A percentile compares a stretch with the other conserved stretches of the same genome.
These are phyloP conservation scores for Dicaeum eximium DNA, from an alignment of 2,113 vertebrate genomes.

Conservation along the genomic window DNA sequence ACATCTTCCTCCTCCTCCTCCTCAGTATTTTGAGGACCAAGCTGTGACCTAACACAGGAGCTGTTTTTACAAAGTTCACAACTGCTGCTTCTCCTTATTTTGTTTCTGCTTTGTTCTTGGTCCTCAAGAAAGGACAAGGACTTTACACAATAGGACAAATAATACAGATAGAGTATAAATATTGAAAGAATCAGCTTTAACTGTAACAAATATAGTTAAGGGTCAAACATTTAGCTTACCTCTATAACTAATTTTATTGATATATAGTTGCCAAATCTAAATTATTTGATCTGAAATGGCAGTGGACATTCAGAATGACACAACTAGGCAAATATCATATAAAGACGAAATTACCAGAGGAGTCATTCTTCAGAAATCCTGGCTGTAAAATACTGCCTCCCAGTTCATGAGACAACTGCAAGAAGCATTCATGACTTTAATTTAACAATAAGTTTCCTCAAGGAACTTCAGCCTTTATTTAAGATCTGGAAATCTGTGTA, in stretches of 20 bases:
- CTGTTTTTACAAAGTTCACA: background rate
- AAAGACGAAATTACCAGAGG: background rate
- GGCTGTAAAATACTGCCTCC: background rate
- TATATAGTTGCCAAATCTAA: background rate
- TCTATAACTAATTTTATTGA: background rate
- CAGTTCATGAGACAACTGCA: background rate
- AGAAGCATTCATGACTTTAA: background rate
- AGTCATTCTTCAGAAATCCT: background rate
- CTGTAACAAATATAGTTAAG: background rate
- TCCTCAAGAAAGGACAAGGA: background rate
- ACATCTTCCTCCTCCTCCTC: background rate
- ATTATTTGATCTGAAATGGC: background rate
- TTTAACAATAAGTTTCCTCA: background rate
- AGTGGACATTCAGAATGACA: background rate
- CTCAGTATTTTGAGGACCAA: background rate
- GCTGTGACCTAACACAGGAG: background rate
- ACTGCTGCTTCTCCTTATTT: background rate
- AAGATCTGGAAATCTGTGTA: conserved; percentile 16
- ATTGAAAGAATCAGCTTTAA: background rate
- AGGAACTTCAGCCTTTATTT: background rate
- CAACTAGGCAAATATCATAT: background rate
- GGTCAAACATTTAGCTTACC: background rate
- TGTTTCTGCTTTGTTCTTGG: background rate
- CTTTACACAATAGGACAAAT: background rate
- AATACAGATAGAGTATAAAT: background rate